Percentiles rank a stretch among this genome's conserved stretches.
Evolutionary conservation across 2,797 vertebrate genomes (phyloP).

Genomic region (Borostomias antarcticus): DNA sequence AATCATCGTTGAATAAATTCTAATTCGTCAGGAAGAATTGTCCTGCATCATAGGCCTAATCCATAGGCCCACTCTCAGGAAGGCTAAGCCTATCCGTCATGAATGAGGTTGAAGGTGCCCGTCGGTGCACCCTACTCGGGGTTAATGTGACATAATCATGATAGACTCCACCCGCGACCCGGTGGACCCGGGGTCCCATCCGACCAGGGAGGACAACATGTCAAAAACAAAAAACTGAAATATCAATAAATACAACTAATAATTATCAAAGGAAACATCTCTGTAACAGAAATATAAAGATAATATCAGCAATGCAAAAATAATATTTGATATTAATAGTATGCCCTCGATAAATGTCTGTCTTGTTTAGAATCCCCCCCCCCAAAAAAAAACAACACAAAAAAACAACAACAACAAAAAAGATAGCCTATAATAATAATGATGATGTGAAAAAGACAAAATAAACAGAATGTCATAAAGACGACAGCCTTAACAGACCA

Average conservation of each 20-base stretch:
- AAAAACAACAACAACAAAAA: not conserved
- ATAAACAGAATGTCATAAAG: constrained; percentile 62
- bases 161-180: constrained; percentile 63
- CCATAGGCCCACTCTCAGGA: not conserved
- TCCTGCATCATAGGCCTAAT: too few relatives aligned
- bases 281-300: too few relatives aligned
- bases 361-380: too few relatives aligned
- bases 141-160: constrained; percentile 62
- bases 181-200: constrained; percentile 34
- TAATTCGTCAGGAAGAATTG: too few relatives aligned
- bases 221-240: not conserved
- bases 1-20: too few relatives aligned
- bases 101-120: constrained; percentile 43
- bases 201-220: constrained; percentile 19
- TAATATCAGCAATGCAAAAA: too few relatives aligned
- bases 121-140: constrained; percentile 41
- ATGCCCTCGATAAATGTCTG: not conserved
- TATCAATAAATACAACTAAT: too few relatives aligned
- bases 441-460: constrained; percentile 7
- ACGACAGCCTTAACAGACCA: constrained; percentile 74
- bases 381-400: not conserved
- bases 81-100: constrained; percentile 9
- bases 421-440: not conserved
- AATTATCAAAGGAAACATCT: too few relatives aligned
- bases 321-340: too few relatives aligned